phyloP scores from a whole-genome alignment of 2,113 vertebrate species.

The Macrotis lagotis region DNA sequence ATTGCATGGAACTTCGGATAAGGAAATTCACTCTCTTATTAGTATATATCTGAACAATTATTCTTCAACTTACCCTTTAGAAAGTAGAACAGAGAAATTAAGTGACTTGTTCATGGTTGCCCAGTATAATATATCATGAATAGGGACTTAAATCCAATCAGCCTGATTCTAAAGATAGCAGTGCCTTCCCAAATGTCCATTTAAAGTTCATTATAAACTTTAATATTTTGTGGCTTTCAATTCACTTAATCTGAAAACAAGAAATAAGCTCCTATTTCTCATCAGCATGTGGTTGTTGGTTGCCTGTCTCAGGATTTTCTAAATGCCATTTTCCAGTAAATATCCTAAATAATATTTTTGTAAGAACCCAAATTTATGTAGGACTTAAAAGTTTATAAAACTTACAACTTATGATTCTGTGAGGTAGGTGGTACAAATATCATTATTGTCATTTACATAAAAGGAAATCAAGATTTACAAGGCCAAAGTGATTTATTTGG shows the following conservation, averaged over 20 bases:
- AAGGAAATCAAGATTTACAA: background rate
- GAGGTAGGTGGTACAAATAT: background rate
- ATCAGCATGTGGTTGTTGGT: background rate
- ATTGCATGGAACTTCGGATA: background rate
- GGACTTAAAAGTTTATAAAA: background rate
- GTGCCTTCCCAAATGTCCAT: background rate
- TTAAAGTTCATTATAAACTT: constrained; percentile 28
- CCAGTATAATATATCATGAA: background rate
- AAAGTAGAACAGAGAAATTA: background rate
- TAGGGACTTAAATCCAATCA: background rate
- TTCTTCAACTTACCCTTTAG: background rate
- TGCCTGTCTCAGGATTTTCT: background rate
- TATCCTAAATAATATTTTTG: background rate
- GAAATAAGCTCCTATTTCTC: background rate
- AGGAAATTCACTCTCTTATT: background rate
- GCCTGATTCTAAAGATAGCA: background rate
- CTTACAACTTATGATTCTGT: background rate
- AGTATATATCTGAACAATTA: background rate
- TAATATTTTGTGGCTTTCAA: constrained; percentile 4
- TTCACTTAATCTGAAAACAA: background rate
- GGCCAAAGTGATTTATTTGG: background rate
- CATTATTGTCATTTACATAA: background rate
- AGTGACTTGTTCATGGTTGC: background rate
- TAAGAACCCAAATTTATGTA: background rate
- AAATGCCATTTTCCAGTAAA: background rate